Base-by-base conservation (phyloP, 2,888 invertebrate species). In the Nasonia oneida region DNA sequence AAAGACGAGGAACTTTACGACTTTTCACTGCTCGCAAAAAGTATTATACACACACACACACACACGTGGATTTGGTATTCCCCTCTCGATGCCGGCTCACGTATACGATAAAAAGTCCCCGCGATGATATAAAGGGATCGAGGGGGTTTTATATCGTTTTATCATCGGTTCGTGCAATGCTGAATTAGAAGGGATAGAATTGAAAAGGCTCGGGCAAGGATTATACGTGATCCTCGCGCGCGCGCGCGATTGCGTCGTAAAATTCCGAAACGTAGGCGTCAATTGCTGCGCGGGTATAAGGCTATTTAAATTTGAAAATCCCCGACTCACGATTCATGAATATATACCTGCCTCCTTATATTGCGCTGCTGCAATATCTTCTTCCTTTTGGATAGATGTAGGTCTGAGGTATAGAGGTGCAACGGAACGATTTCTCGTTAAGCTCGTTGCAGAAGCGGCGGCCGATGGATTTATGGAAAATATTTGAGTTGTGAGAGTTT, bases 271-370 rank as follows among this genome's bases (percentile, higher is more conserved):
- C 15, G n/a, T 23, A 50, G 67, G 53, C 81, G 33, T 64, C 81
- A 47, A 81, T 81, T 75, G 74, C 64, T 18, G 42, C 42, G 23
- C 18, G 47, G 33, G 33, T 15, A 14, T 12, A 4, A 29, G 57
- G 78, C 33, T 71, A 81, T 84, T 84, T 81, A 67, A 81, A 80
- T 84, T 75, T 81, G 70, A 84, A 84, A 81, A 81, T 71, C 81
- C 71, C 47, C 23, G 70, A 70, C 70, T 80, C 70, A 39, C 29
- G 50, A 23, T 47, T 61, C 37, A 29, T 70, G 53, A 67, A 75
- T 80, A 71, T 53, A 67, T 53, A 67, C 33, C 29, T 47, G 67
- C 61, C 57, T 53, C 53, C 18, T 37, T 37, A 37, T 61, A n/a
- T 23, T 15, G 18, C 57, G 18, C 5, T 18, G 0, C 18, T 6